Evolutionary conservation across 2,888 invertebrate species (phyloP).

Genomic region (Escarpia spicata): DNA sequence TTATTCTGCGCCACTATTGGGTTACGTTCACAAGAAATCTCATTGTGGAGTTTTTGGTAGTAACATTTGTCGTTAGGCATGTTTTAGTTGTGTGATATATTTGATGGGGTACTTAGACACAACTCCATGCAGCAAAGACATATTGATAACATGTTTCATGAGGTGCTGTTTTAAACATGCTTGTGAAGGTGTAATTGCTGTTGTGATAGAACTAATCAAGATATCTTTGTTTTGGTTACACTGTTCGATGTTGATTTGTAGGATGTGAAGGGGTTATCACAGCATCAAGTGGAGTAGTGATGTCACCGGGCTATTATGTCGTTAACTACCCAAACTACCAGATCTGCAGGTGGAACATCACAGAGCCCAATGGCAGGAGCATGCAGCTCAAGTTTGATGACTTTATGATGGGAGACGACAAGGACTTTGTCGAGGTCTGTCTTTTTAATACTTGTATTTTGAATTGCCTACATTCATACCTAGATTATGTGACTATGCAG

Average conservation of each 20-base stretch:
- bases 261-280: slow-evolving; percentile 76
- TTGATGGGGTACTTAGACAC: too few relatives aligned
- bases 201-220: neutral
- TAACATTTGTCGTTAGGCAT: too few relatives aligned
- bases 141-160: too few relatives aligned
- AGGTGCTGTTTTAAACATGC: neutral
- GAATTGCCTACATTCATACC: neutral
- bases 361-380: slow-evolving; percentile 81
- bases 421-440: slow-evolving; percentile 82
- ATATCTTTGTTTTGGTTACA: slow-evolving; percentile 22
- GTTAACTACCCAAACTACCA: slow-evolving; percentile 90
- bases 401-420: slow-evolving; percentile 85
- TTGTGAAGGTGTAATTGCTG: neutral
- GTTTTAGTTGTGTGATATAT: too few relatives aligned
- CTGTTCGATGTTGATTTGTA: slow-evolving; percentile 53
- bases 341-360: slow-evolving; percentile 87
- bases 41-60: too few relatives aligned
- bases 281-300: slow-evolving; percentile 84
- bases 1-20: too few relatives aligned
- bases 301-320: slow-evolving; percentile 88
- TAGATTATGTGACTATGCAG: neutral
- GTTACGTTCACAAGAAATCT: too few relatives aligned
- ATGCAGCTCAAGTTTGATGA: slow-evolving; percentile 87
- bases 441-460: slow-evolving; percentile 13
- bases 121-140: too few relatives aligned